Percentiles rank a stretch among this genome's conserved stretches.
Evolutionary conservation across 2,113 vertebrate species (phyloP).

Genomic region (Hippocampus barbouri): DNA sequence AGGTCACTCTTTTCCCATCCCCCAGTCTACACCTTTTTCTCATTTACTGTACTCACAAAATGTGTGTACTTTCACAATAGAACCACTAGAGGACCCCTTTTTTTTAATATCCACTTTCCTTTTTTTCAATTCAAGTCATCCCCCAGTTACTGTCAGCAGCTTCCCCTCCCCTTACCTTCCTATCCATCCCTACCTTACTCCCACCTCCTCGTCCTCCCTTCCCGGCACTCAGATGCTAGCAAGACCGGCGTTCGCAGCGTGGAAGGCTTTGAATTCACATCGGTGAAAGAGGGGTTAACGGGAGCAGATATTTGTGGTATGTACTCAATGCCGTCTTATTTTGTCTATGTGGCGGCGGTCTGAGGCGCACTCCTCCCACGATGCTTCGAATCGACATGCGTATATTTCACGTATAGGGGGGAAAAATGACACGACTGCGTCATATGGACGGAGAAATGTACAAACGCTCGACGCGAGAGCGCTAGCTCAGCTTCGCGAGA

Average conservation of each 20-base stretch:
- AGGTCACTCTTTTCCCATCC: conserved; percentile 46
- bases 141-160: conserved; percentile 24
- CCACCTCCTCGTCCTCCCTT: conserved; percentile 43
- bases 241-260: conserved; percentile 42
- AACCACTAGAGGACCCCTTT: conserved; percentile 56
- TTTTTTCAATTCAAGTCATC: conserved; percentile 6
- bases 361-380: neutral
- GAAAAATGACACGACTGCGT: neutral
- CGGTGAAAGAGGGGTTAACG: conserved; percentile 17
- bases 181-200: conserved; percentile 29
- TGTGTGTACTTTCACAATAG: conserved; percentile 37
- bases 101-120: conserved; percentile 10
- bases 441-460: neutral
- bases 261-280: conserved; percentile 23
- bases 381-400: neutral
- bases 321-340: conserved; percentile 28
- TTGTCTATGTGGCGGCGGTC: neutral
- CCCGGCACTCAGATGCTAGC: conserved; percentile 55
- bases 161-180: conserved; percentile 5
- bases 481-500: neutral
- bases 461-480: neutral
- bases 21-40: conserved; percentile 16
- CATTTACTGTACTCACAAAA: neutral
- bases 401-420: neutral
- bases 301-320: conserved; percentile 52